Conservation (phyloP, 2,888 invertebrate genomes). For the Tolmerus cingulatus region DNA sequence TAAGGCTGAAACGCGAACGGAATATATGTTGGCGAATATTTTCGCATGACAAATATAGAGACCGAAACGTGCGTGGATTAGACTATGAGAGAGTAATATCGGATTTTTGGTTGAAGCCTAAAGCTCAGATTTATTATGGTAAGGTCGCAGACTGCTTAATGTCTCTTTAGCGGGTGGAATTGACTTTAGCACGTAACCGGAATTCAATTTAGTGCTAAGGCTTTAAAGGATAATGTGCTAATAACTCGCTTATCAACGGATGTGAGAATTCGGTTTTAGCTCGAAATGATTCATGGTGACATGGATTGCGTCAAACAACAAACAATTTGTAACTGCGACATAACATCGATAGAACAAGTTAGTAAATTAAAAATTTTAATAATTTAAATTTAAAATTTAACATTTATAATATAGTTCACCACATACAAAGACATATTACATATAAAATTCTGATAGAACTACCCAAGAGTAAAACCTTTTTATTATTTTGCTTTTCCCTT, state of each 20-base stretch:
- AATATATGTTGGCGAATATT: conserved; percentile 3
- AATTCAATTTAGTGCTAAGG: neutral
- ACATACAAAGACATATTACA: too few species aligned
- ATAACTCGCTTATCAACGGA: neutral
- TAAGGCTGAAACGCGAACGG: neutral
- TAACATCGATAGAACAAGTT: too few species aligned
- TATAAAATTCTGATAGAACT: too few species aligned
- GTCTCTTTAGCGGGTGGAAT: neutral
- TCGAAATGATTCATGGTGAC: neutral
- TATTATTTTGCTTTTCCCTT: too few species aligned
- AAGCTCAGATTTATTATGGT: conserved; percentile 5
- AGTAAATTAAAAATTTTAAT: too few species aligned
- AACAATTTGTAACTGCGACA: neutral
- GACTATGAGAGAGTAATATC: neutral
- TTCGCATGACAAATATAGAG: conserved; percentile 4
- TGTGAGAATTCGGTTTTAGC: neutral
- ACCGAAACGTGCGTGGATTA: conserved; percentile 13
- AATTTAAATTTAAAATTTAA: too few species aligned
- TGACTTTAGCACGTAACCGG: conserved; percentile 18
- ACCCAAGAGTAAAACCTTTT: too few species aligned
- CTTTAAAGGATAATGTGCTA: conserved; percentile 3
- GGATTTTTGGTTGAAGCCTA: neutral
- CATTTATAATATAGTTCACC: too few species aligned
- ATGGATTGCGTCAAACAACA: neutral
- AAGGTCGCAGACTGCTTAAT: conserved; percentile 1